A percentile compares a stretch with the other conserved stretches of the same genome.
Conservation (phyloP, 2,113 vertebrate genomes). For the Cichladusa arquata region DNA sequence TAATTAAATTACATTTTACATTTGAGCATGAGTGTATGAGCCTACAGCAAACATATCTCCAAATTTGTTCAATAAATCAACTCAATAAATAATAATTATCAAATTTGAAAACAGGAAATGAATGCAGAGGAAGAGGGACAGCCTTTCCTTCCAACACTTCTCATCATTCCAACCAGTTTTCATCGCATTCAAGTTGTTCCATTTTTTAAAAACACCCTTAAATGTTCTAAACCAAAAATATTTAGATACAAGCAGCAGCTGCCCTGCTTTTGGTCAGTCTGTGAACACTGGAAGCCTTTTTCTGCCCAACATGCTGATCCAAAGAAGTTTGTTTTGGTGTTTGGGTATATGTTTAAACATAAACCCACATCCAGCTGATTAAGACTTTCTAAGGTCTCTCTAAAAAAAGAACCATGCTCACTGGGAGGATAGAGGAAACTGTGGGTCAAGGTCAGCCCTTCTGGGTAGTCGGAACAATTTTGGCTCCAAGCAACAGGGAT, state of each 20-base stretch:
- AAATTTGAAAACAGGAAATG: neutral
- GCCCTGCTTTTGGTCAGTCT: neutral
- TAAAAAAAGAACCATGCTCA: conserved; percentile 79
- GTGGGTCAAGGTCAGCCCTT: conserved; percentile 64
- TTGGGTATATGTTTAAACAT: conserved; percentile 72
- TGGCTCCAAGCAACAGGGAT: conserved; percentile 76
- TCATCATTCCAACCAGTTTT: neutral
- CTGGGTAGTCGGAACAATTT: conserved; percentile 81
- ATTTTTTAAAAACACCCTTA: conserved; percentile 9
- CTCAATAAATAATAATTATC: neutral
- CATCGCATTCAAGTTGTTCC: neutral
- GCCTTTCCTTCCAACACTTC: neutral
- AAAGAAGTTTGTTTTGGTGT: conserved; percentile 57
- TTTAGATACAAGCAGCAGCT: conserved; percentile 12
- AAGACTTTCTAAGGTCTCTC: conserved; percentile 70
- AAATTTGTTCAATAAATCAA: neutral
- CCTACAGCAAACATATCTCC: neutral
- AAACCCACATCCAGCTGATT: conserved; percentile 79
- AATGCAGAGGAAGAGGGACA: neutral
- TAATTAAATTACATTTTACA: neutral
- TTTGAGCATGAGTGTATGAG: neutral
- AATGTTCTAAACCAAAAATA: conserved; percentile 40
- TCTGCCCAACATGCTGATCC: conserved; percentile 23
- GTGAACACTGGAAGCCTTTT: conserved; percentile 33
- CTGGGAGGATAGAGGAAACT: conserved; percentile 90